Evolutionary conservation across 2,888 invertebrate species (phyloP).

Genomic region (Campopleginae sp.): DNA sequence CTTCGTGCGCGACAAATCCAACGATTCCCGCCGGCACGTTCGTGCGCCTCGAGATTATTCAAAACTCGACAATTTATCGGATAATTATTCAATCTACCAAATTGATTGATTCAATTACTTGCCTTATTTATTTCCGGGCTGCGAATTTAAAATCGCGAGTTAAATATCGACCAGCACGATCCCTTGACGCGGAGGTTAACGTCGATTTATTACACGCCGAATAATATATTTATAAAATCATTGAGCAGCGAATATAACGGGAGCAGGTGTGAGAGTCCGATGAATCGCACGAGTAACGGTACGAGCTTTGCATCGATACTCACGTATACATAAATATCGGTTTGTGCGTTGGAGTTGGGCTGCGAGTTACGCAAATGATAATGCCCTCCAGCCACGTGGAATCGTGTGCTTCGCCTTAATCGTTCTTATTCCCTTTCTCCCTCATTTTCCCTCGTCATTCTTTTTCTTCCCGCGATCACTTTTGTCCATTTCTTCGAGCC

Average conservation of each 20-base stretch:
- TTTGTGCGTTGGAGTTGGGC: slow-evolving; percentile 51
- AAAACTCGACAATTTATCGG: not conserved
- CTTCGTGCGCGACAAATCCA: not conserved
- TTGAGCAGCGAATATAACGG: slow-evolving; percentile 42
- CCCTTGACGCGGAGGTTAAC: not conserved
- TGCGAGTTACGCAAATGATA: slow-evolving; percentile 66
- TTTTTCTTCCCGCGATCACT: slow-evolving; percentile 1
- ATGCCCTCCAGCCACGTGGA: slow-evolving; percentile 62
- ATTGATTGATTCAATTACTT: not conserved
- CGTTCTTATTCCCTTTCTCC: slow-evolving; percentile 23
- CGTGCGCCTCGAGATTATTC: not conserved
- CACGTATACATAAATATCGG: slow-evolving; percentile 40
- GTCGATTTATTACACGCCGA: slow-evolving; percentile 3
- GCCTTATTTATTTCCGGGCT: not conserved
- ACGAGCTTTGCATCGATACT: slow-evolving; percentile 23
- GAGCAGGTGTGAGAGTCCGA: slow-evolving; percentile 36
- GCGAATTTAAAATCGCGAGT: not conserved
- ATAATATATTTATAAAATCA: slow-evolving; percentile 31
- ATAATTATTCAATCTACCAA: not conserved
- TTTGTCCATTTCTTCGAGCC: not conserved
- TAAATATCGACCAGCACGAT: not conserved
- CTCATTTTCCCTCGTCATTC: not conserved
- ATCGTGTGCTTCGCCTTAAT: slow-evolving; percentile 26
- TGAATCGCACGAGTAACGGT: slow-evolving; percentile 38
- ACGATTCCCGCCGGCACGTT: not conserved